Percentiles rank a stretch among this genome's conserved stretches.
Evolutionary conservation across 2,888 invertebrate genomes (phyloP).

Genomic region (Coecobrya sp.): DNA sequence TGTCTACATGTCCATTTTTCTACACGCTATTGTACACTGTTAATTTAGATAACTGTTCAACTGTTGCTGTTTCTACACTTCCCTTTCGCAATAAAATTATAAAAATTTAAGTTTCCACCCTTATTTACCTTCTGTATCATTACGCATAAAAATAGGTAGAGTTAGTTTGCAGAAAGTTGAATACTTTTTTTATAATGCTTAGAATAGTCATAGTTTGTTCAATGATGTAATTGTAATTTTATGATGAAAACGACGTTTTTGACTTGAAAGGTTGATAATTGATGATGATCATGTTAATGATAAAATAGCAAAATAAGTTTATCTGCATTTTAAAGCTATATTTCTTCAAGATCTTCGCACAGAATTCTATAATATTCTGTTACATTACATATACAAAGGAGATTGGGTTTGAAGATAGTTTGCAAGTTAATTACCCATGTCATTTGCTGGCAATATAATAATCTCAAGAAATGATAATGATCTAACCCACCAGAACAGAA

Average conservation of each 20-base stretch:
- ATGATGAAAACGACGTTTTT: constrained; percentile 4
- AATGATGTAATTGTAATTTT: neutral
- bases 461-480: constrained; percentile 50
- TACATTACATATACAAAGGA: neutral
- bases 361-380: too few relatives aligned
- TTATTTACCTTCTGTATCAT: neutral
- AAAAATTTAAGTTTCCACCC: neutral
- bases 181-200: too few relatives aligned
- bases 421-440: constrained; percentile 56
- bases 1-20: neutral
- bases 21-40: neutral
- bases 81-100: neutral
- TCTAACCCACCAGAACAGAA: constrained; percentile 24
- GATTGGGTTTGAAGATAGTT: constrained; percentile 24
- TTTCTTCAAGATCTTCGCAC: neutral
- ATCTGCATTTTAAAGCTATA: neutral
- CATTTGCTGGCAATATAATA: constrained; percentile 60
- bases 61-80: neutral
- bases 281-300: neutral
- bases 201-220: neutral
- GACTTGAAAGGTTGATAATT: constrained; percentile 10
- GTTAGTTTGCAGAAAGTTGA: neutral
- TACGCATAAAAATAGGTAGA: neutral
- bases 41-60: constrained; percentile 35
- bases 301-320: neutral